These are phyloP conservation scores for Germaria angustata DNA, from an alignment of 2,888 invertebrate species.

Conservation along the genomic window DNA sequence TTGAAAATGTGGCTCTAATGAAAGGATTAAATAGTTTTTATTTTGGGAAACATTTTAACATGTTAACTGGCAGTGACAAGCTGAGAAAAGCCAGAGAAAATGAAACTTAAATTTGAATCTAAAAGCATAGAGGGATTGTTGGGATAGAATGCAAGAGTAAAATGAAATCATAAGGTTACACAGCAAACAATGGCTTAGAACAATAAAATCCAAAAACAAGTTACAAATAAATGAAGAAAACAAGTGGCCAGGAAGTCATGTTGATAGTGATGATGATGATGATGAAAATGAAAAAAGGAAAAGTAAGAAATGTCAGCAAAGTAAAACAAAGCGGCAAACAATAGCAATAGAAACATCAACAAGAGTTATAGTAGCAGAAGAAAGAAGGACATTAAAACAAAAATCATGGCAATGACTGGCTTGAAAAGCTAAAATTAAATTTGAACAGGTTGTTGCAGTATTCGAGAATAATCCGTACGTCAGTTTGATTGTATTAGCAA, in stretches of 20 bases:
- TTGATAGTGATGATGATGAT: slow-evolving; percentile 36
- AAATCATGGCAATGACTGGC: slow-evolving; percentile 52
- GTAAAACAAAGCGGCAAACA: slow-evolving; percentile 1
- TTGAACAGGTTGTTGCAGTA: background rate
- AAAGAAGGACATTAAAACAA: background rate
- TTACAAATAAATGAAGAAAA: slow-evolving; percentile 25
- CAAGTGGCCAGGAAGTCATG: slow-evolving; percentile 56
- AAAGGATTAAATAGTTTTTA: slow-evolving; percentile 45
- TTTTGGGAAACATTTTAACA: slow-evolving; percentile 65
- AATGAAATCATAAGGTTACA: slow-evolving; percentile 52
- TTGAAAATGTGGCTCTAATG: no score
- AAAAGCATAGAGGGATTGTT: background rate
- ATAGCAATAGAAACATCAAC: slow-evolving; percentile 21
- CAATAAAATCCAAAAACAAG: slow-evolving; percentile 56
- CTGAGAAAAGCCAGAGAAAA: background rate
- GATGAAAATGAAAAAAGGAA: slow-evolving; percentile 17
- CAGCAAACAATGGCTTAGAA: slow-evolving; percentile 53
- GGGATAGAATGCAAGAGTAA: background rate
- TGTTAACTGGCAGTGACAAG: slow-evolving; percentile 68
- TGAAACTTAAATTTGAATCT: background rate
- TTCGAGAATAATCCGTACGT: background rate
- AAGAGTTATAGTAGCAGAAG: slow-evolving; percentile 6
- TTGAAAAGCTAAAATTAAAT: slow-evolving; percentile 1
- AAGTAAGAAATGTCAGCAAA: slow-evolving; percentile 16
- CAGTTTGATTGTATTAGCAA: background rate